Base-by-base conservation (phyloP, 2,888 invertebrate genomes). In the Cheilosia vulpina region DNA sequence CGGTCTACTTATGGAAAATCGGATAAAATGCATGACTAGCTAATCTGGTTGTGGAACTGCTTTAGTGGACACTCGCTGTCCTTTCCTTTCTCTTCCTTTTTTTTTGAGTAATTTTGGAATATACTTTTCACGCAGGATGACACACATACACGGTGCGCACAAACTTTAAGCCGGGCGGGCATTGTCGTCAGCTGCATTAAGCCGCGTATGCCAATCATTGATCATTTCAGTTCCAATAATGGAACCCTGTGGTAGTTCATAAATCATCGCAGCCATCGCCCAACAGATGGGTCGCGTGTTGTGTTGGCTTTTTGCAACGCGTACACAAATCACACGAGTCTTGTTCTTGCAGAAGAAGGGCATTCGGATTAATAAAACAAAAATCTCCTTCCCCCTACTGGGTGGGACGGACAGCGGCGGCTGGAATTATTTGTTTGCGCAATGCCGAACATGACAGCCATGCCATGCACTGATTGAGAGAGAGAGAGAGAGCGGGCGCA, bases 31-130 rank as follows among this genome's bases (percentile, higher is more conserved):
- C 80, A 75, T 69, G 66, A 66, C 76, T 81, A 81, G 71, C 76
- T 81, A 81, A 85, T 81, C 85, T 77, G 81, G 81, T 85, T 77
- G 81, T 81, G 60, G 31, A 85, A 81, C 76, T 66, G 63, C 80
- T 75, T 76, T 75, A 57, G 79, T 79, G 72, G 68, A 78, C 62
- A 65, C 50, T 45, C n/a, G 41, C 47, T 21, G 43, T n/a, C 21
- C 19, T 7, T 41, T 11, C 5, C 11, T 27, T n/a, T 53, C 41
- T 31, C 19, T 2, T 57, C 7, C 7, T 13, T 19, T n/a, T 34
- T 27, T 15, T 34, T 65, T 72, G 60, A 53, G 66, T 69, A 62
- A 57, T 57, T 79, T 80, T 71, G 58, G 55, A 80, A 80, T 38
- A 38, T 43, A 80, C 53, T 66, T 80, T 75, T 75, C 69, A 66